These are phyloP conservation scores for Vanacampus margaritifer DNA, from an alignment of 2,113 vertebrate species.

Conservation along the genomic window DNA sequence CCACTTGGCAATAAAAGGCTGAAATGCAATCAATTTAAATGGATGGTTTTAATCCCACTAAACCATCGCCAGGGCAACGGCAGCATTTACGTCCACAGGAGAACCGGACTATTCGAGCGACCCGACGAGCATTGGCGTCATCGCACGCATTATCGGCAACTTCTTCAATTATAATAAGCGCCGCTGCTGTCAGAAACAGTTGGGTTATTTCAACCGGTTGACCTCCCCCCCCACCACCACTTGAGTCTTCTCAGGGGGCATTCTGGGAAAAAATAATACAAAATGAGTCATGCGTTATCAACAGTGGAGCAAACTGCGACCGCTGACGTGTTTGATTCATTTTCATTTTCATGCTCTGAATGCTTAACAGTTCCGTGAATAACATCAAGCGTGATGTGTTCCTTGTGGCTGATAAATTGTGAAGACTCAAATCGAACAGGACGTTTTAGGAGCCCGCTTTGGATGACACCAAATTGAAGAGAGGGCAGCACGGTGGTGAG, in stretches of 20 bases:
- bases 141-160: background rate
- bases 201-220: constrained; percentile 23
- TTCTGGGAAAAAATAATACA: constrained; percentile 27
- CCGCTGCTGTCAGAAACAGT: constrained; percentile 32
- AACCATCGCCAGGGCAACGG: constrained; percentile 62
- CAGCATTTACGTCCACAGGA: constrained; percentile 40
- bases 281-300: constrained; percentile 31
- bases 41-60: constrained; percentile 50
- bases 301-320: constrained; percentile 3
- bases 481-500: no score
- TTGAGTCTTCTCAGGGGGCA: constrained; percentile 23
- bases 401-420: constrained; percentile 9
- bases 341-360: constrained; percentile 1
- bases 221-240: constrained; percentile 16
- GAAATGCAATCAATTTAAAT: constrained; percentile 26
- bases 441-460: constrained; percentile 11
- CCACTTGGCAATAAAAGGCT: constrained; percentile 1
- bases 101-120: background rate
- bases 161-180: constrained; percentile 32
- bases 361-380: background rate
- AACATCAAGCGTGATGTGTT: constrained; percentile 4
- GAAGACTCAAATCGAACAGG: constrained; percentile 8
- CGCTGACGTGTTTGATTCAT: background rate
- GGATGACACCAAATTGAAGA: background rate
- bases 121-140: constrained; percentile 14